Evolutionary conservation across 2,888 invertebrate genomes (phyloP).

Genomic region (Teleogryllus oceanicus): DNA sequence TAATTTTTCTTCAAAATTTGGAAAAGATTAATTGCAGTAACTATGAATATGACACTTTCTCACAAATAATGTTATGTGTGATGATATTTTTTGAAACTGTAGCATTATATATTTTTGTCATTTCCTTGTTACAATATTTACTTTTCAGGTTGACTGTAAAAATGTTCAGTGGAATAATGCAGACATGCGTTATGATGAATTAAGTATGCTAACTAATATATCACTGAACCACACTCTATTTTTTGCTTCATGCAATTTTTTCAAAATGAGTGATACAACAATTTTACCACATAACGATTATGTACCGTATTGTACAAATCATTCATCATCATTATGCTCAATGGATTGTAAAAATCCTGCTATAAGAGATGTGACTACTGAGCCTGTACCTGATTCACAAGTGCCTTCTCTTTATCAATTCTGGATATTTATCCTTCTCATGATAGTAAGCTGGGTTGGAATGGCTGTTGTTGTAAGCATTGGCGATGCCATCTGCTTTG

Average conservation of each 20-base stretch:
- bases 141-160: no score
- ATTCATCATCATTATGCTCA: conserved; percentile 24
- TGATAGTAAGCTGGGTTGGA: conserved; percentile 76
- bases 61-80: no score
- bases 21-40: no score
- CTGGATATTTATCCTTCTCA: conserved; percentile 71
- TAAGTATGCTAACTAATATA: neutral
- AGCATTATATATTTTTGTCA: no score
- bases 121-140: no score
- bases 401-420: conserved; percentile 59
- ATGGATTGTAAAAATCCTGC: conserved; percentile 31
- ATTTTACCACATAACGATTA: neutral
- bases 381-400: conserved; percentile 46
- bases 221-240: neutral
- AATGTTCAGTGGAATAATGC: no score
- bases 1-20: no score
- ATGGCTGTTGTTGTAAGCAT: conserved; percentile 85
- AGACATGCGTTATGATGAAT: no score
- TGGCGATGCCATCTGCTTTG: conserved; percentile 86
- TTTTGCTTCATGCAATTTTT: conserved; percentile 41
- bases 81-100: no score
- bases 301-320: conserved; percentile 32
- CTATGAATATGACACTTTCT: no score
- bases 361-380: conserved; percentile 30
- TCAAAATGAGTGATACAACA: conserved; percentile 37